A percentile compares a stretch with the other conserved stretches of the same genome.
Evolutionary conservation across 1,140 invertebrate genomes (phyloP).

Genomic region (Galendromus occidentalis): DNA sequence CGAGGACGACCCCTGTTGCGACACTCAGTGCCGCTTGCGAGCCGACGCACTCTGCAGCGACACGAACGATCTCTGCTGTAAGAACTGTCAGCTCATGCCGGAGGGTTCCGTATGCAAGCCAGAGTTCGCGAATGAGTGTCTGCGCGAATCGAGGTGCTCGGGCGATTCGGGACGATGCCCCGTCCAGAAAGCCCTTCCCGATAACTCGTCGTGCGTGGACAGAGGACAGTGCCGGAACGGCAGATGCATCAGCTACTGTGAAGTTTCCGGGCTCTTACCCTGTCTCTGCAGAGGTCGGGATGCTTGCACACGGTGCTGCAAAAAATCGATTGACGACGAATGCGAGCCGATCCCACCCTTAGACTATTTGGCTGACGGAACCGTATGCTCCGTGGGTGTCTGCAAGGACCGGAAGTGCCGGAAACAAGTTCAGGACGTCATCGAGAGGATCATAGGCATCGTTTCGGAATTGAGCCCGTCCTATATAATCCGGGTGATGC

Average conservation of each 20-base stretch:
- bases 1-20: not conserved
- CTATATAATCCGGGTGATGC: not conserved
- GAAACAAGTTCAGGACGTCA: not conserved
- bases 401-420: not conserved
- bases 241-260: not conserved
- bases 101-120: not conserved
- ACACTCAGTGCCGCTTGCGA: not conserved
- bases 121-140: not conserved
- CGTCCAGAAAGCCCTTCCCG: not conserved
- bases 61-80: not conserved
- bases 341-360: not conserved
- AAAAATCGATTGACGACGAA: not conserved
- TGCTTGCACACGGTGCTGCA: not conserved
- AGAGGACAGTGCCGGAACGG: not conserved
- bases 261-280: not conserved
- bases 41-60: not conserved
- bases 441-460: not conserved
- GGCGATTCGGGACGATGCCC: not conserved
- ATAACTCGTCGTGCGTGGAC: not conserved
- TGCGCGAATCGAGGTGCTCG: not conserved
- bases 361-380: not conserved
- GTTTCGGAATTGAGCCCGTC: not conserved
- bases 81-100: not conserved
- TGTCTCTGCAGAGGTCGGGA: not conserved
- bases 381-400: not conserved